These are phyloP conservation scores for Ursus arctos DNA, from an alignment of 2,113 vertebrate species.

Conservation along the genomic window DNA sequence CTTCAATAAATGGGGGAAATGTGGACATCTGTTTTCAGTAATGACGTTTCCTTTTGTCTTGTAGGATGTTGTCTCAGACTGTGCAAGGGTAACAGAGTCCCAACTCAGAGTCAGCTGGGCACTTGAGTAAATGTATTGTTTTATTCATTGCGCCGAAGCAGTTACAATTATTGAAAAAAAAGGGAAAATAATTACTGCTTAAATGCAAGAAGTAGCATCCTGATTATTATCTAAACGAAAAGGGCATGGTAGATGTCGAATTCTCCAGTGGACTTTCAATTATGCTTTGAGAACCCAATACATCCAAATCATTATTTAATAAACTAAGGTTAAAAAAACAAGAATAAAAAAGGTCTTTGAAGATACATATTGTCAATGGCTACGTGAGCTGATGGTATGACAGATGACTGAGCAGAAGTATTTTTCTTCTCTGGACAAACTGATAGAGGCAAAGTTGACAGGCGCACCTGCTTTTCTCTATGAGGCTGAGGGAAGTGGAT, in stretches of 20 bases:
- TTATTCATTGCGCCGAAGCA: not conserved
- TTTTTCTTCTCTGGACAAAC: not conserved
- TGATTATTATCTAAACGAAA: not conserved
- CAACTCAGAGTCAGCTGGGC: not conserved
- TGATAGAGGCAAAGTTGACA: not conserved
- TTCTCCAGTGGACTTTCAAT: not conserved
- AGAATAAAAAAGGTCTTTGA: not conserved
- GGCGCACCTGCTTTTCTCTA: not conserved
- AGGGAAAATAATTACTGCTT: not conserved
- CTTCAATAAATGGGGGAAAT: not conserved
- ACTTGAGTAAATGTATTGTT: not conserved
- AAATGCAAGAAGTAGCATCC: not conserved
- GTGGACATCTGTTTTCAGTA: not conserved
- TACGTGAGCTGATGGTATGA: slow-evolving; percentile 1
- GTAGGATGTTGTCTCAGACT: not conserved
- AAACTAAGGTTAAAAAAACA: not conserved
- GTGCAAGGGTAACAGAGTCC: not conserved
- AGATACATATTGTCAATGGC: not conserved
- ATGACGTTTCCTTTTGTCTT: not conserved
- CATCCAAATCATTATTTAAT: slow-evolving; percentile 11
- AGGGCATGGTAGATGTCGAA: not conserved
- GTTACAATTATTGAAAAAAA: not conserved
- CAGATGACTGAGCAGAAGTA: not conserved
- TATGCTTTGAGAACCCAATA: not conserved
- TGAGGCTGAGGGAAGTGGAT: not conserved